Evolutionary conservation across 1,140 invertebrate genomes (phyloP), one percentile per base, ranked within the genome.

Genomic region (Papilio glaucus): DNA sequence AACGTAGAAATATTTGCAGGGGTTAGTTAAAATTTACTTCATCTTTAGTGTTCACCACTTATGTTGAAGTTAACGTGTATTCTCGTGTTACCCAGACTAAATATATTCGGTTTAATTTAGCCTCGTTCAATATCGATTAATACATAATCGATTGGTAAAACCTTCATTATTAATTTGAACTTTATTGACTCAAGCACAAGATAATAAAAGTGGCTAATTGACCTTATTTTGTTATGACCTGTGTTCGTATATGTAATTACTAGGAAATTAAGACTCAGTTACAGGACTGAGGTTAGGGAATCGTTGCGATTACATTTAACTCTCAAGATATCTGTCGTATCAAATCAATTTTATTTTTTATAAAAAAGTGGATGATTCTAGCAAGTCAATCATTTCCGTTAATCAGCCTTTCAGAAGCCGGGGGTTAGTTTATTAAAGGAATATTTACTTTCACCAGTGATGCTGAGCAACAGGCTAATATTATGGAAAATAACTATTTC

Each of bases 211-310:
- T 65, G 62, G 0, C 8, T 68, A 69, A 65, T 73, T 73, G 63
- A 73, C 72, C 49, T 68, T 68, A 68, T 68, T 73, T 69, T 68
- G 65, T 45, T 60, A 45, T 41, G 38, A 63, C 71, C 18, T n/a
- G 57, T 42, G 38, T 67, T 49, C 37, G 9, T 42, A 13, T 61
- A 71, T 39, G 53, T 15, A 24, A 71, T 71, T 62, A 60, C 15
- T 39, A 18, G 38, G 37, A 33, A 62, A 71, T 39, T 24, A 65
- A 18, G 61, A 63, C 18, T 37, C 13, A 49, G 15, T 21, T 21
- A 49, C 9, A 18, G 4, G 4, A 49, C 15, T 21, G 45, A 49
- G 18, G 33, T 63, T 18, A 18, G 37, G 33, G 38, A 18, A 33
- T 18, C 4, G 5, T 63, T 63, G 12, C n/a, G n/a, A 33, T 13